Conservation (phyloP, 2,113 vertebrate genomes). For the Malurus melanocephalus region DNA sequence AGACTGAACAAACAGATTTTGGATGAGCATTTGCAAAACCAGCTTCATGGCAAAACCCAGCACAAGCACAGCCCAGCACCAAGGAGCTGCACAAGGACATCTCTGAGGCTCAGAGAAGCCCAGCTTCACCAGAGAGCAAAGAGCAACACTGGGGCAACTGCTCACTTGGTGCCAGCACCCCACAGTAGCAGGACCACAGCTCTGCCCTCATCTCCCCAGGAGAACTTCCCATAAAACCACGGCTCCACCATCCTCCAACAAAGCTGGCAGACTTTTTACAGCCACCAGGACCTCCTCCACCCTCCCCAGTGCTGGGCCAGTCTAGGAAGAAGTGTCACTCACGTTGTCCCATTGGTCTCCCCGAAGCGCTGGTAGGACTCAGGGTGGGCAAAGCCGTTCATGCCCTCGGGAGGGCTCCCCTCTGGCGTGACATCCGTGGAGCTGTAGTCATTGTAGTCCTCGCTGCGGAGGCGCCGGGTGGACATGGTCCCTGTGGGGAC, state of each 20-base stretch:
- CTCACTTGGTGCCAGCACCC: neutral
- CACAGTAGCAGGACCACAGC: neutral
- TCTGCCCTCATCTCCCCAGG: neutral
- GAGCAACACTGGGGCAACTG: neutral
- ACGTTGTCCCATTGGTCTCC: conserved; percentile 71
- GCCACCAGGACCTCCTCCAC: neutral
- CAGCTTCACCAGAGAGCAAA: neutral
- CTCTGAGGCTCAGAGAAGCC: neutral
- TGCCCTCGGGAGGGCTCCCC: conserved; percentile 45
- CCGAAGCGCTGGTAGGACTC: conserved; percentile 75
- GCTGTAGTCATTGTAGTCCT: conserved; percentile 78
- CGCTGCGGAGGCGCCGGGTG: conserved; percentile 70
- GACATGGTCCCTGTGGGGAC: conserved; percentile 74
- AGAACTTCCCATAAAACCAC: neutral
- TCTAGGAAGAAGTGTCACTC: conserved; percentile 16
- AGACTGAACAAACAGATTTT: neutral
- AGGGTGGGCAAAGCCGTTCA: conserved; percentile 7
- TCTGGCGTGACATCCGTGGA: conserved; percentile 72
- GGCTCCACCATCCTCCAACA: neutral
- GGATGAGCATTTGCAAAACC: neutral
- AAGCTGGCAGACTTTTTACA: neutral
- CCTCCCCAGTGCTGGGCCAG: neutral
- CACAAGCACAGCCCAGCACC: neutral
- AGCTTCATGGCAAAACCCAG: neutral
- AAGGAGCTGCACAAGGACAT: neutral